Percentiles rank a stretch among this genome's conserved stretches.
phyloP scores from a whole-genome alignment of 2,888 invertebrate species.

The Diarsia dahlii region DNA sequence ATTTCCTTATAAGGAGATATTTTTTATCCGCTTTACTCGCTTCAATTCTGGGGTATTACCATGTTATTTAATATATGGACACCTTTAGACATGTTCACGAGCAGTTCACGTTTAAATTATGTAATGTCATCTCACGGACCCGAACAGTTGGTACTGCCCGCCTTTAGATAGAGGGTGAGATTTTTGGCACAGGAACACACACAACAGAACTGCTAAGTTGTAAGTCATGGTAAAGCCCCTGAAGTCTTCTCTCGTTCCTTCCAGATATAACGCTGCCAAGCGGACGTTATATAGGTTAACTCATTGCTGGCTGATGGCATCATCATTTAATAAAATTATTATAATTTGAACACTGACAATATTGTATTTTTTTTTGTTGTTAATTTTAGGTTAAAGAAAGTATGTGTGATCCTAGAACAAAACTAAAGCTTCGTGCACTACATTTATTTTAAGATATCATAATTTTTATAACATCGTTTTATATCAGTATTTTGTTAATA shows the following conservation, averaged over 20 bases:
- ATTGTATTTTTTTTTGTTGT: slow-evolving; percentile 25
- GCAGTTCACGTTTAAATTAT: too few relatives aligned
- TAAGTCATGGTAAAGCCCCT: slow-evolving; percentile 22
- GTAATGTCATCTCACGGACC: too few relatives aligned
- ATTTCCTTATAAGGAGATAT: slow-evolving; percentile 42
- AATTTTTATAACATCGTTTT: slow-evolving; percentile 66
- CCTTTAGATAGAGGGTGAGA: background rate
- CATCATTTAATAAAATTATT: slow-evolving; percentile 12
- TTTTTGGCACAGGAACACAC: background rate
- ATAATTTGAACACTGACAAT: slow-evolving; percentile 47
- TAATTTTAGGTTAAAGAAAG: slow-evolving; percentile 43
- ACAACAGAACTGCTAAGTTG: background rate
- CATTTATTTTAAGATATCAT: slow-evolving; percentile 60
- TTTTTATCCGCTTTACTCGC: slow-evolving; percentile 50
- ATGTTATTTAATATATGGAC: background rate
- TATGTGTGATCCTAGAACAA: slow-evolving; percentile 68
- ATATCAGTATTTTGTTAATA: slow-evolving; percentile 71
- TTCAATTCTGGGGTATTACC: slow-evolving; percentile 17
- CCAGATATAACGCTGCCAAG: slow-evolving; percentile 17
- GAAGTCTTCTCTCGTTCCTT: slow-evolving; percentile 22
- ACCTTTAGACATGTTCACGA: too few relatives aligned
- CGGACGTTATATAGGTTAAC: slow-evolving; percentile 10
- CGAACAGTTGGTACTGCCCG: too few relatives aligned
- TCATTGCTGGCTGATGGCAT: slow-evolving; percentile 9
- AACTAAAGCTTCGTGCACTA: slow-evolving; percentile 55